phyloP scores from a whole-genome alignment of 2,113 vertebrate genomes.

The Lampris incognitus region DNA sequence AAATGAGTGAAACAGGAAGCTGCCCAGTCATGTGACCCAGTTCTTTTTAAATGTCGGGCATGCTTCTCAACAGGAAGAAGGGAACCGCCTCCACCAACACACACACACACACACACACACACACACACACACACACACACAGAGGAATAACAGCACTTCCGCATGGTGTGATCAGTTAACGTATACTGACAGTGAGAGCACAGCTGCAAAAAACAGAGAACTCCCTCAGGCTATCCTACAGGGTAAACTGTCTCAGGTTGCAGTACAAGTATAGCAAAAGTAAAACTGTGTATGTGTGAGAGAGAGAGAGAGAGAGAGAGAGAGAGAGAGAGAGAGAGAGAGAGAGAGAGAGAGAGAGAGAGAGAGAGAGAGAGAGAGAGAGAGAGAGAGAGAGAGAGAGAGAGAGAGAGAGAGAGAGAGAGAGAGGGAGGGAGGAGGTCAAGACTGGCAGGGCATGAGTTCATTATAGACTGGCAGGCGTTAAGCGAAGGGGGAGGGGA shows the following conservation, averaged over 20 bases:
- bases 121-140: background rate
- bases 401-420: background rate
- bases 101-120: conserved; percentile 8
- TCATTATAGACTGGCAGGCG: conserved; percentile 38
- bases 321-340: no score
- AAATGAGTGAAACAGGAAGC: conserved; percentile 70
- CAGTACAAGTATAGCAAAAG: conserved; percentile 5
- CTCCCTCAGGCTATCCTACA: background rate
- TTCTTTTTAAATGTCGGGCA: conserved; percentile 26
- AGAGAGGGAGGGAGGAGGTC: conserved; percentile 49
- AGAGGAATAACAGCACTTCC: background rate
- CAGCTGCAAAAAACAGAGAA: background rate
- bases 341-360: no score
- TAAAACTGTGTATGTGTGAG: conserved; percentile 29
- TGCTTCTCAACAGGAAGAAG: conserved; percentile 52
- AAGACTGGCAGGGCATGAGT: background rate
- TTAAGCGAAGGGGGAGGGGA: background rate
- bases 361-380: no score
- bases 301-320: conserved; percentile 38
- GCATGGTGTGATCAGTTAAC: background rate
- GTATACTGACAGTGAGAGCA: background rate
- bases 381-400: no score
- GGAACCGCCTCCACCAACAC: conserved; percentile 13
- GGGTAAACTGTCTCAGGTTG: background rate
- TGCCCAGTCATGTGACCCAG: conserved; percentile 50